These are phyloP conservation scores for western clawed frog (Xenopus tropicalis) DNA, from an alignment of 2,113 vertebrate species.

Conservation along the genomic window DNA sequence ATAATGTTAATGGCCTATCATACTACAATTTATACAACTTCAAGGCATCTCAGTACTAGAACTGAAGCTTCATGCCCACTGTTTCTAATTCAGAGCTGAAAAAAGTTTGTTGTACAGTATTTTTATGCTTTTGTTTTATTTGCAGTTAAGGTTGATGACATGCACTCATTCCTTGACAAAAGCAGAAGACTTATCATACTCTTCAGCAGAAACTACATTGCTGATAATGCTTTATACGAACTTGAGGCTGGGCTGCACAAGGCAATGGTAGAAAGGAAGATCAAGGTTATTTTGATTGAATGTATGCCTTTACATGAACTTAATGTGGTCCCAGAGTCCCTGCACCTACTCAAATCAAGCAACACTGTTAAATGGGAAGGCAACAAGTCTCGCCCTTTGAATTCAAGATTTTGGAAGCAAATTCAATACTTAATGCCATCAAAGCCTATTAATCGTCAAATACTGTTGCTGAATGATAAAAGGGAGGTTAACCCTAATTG, in stretches of 20 bases:
- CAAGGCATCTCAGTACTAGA: too few relatives aligned
- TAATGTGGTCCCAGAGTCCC: constrained; percentile 62
- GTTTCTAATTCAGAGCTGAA: too few relatives aligned
- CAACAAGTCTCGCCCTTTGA: constrained; percentile 52
- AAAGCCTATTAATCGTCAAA: constrained; percentile 48
- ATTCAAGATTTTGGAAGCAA: constrained; percentile 85
- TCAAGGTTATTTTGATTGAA: constrained; percentile 76
- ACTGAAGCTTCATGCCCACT: too few relatives aligned
- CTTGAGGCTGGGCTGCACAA: constrained; percentile 78
- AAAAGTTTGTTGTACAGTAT: too few relatives aligned
- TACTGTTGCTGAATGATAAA: background rate
- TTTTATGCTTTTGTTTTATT: constrained; percentile 28
- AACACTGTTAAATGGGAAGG: constrained; percentile 74
- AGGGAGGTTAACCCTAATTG: background rate
- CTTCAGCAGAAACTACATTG: constrained; percentile 63
- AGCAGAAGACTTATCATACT: constrained; percentile 80
- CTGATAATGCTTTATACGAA: constrained; percentile 60
- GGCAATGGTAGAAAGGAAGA: constrained; percentile 81
- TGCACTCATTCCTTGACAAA: constrained; percentile 72
- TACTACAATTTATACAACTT: too few relatives aligned
- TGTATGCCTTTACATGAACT: constrained; percentile 54
- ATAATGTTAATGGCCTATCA: too few relatives aligned
- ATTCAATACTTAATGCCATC: constrained; percentile 80
- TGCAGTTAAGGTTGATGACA: constrained; percentile 72
- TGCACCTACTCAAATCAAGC: constrained; percentile 71